A percentile compares a stretch with the other conserved stretches of the same genome.
Conservation (phyloP, 2,888 invertebrate genomes). For the Amblyteles armatorius region DNA sequence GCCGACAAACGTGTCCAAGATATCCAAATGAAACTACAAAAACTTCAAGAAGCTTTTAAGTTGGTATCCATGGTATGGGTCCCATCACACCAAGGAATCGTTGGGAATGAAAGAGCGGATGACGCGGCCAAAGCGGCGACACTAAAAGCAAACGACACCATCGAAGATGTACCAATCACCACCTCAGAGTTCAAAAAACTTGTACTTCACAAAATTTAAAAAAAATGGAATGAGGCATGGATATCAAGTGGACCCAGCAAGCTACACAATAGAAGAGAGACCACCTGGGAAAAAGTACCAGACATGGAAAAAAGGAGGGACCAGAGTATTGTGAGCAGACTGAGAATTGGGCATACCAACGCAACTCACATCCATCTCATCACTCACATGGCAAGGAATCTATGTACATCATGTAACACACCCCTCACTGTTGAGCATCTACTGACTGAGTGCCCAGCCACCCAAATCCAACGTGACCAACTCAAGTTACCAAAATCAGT, state of each 20-base stretch:
- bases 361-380: conserved; percentile 17
- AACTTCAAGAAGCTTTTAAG: neutral
- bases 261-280: conserved; percentile 5
- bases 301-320: conserved; percentile 1
- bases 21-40: conserved; percentile 6
- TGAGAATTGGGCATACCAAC: conserved; percentile 23
- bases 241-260: conserved; percentile 17
- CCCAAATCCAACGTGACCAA: conserved; percentile 14
- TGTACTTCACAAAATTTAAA: neutral
- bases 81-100: conserved; percentile 35
- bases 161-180: conserved; percentile 2
- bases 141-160: neutral
- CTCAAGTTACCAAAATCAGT: conserved; percentile 1
- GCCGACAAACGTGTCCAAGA: neutral
- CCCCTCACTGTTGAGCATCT: neutral
- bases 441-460: conserved; percentile 13
- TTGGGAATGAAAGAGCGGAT: conserved; percentile 26
- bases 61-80: conserved; percentile 26
- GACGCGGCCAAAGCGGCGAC: conserved; percentile 21
- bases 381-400: neutral
- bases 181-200: conserved; percentile 3
- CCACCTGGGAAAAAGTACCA: conserved; percentile 19
- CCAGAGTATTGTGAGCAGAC: conserved; percentile 1
- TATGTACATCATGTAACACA: neutral
- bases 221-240: conserved; percentile 27